These are phyloP conservation scores for Nysson spinosus DNA, from an alignment of 2,888 invertebrate genomes.

Conservation along the genomic window DNA sequence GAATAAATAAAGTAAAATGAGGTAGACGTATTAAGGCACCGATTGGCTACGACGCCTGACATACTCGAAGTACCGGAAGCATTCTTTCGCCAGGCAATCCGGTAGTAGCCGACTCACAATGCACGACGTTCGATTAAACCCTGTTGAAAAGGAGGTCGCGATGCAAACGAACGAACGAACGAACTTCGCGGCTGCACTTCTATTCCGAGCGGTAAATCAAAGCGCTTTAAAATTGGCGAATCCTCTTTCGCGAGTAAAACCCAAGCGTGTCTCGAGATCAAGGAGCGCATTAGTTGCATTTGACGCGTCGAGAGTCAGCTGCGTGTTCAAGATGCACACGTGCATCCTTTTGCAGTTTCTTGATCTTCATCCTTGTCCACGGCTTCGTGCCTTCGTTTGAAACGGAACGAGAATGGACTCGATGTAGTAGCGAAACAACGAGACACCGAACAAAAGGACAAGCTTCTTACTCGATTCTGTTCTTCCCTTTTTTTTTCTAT, in stretches of 20 bases:
- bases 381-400: background rate
- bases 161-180: slow-evolving; percentile 61
- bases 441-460: background rate
- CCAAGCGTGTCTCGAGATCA: slow-evolving; percentile 58
- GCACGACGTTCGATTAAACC: slow-evolving; percentile 54
- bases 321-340: slow-evolving; percentile 61
- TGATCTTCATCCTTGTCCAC: slow-evolving; percentile 12
- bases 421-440: background rate
- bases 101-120: slow-evolving; percentile 34
- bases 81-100: slow-evolving; percentile 44
- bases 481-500: slow-evolving; percentile 2
- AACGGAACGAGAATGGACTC: slow-evolving; percentile 3
- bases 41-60: slow-evolving; percentile 49
- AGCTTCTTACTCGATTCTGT: slow-evolving; percentile 28
- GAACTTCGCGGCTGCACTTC: slow-evolving; percentile 69
- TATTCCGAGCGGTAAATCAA: slow-evolving; percentile 72
- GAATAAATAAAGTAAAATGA: slow-evolving; percentile 34
- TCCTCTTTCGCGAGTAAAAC: background rate
- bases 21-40: slow-evolving; percentile 27
- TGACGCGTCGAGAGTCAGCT: slow-evolving; percentile 75
- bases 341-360: slow-evolving; percentile 43
- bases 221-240: slow-evolving; percentile 68
- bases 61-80: slow-evolving; percentile 36
- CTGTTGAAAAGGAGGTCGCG: slow-evolving; percentile 42
- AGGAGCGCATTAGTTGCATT: slow-evolving; percentile 73